phyloP scores from a whole-genome alignment of 2,113 vertebrate genomes.

The Podarcis raffonei region DNA sequence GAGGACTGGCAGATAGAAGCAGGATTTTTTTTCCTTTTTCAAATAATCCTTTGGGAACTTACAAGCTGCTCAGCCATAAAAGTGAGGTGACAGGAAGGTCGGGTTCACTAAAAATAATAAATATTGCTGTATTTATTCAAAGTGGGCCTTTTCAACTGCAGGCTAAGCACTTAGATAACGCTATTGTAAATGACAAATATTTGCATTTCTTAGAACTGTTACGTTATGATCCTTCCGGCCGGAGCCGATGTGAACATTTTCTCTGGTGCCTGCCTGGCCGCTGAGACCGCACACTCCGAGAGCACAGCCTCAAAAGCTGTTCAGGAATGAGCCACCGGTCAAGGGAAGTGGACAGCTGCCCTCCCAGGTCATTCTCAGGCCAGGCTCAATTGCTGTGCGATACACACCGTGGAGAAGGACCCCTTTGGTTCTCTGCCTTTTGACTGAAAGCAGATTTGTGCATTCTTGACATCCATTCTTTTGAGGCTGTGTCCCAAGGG shows the following conservation, averaged over 20 bases:
- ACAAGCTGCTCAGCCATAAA: constrained; percentile 80
- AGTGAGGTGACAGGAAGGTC: constrained; percentile 82
- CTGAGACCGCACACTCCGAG: constrained; percentile 55
- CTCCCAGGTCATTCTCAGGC: background rate
- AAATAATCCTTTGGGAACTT: constrained; percentile 83
- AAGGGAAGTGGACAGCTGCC: constrained; percentile 51
- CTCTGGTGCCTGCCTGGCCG: constrained; percentile 54
- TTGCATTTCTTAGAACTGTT: constrained; percentile 73
- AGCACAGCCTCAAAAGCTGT: constrained; percentile 35
- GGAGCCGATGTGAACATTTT: constrained; percentile 66
- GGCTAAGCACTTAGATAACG: constrained; percentile 78
- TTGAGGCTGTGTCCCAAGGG: background rate
- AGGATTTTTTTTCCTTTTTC: constrained; percentile 62
- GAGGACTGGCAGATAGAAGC: constrained; percentile 75
- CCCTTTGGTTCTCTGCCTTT: background rate
- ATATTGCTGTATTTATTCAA: constrained; percentile 82
- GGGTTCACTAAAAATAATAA: constrained; percentile 82
- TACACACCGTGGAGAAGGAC: background rate
- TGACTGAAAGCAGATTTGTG: background rate
- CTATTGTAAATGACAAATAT: constrained; percentile 80
- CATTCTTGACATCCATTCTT: no score
- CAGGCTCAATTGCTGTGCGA: background rate
- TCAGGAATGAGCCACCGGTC: constrained; percentile 55
- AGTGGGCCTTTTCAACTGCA: constrained; percentile 76
- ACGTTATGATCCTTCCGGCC: constrained; percentile 78